These are phyloP conservation scores for Andrena flavipes DNA, from an alignment of 2,888 invertebrate genomes.

Conservation along the genomic window DNA sequence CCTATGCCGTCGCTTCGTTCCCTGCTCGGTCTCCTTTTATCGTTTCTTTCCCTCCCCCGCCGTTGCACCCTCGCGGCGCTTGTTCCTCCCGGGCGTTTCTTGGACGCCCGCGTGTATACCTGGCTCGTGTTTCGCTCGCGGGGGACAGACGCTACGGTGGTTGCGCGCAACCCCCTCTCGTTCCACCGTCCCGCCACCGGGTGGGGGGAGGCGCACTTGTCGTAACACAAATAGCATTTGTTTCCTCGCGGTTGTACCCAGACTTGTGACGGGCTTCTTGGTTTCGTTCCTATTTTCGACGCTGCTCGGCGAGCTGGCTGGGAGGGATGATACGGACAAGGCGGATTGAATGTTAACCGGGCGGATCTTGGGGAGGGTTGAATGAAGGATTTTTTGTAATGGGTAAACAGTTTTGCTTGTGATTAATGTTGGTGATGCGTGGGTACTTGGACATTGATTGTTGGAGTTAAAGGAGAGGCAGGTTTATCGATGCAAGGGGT, in stretches of 20 bases:
- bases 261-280: background rate
- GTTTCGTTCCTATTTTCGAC: constrained; percentile 4
- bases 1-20: constrained; percentile 22
- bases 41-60: constrained; percentile 2
- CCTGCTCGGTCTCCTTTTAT: constrained; percentile 31
- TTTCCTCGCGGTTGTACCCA: constrained; percentile 3
- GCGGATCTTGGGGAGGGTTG: no score
- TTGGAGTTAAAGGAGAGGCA: no score
- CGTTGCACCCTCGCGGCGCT: constrained; percentile 4
- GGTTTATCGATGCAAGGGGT: no score
- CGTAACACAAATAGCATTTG: constrained; percentile 17
- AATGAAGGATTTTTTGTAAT: no score
- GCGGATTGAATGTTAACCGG: background rate
- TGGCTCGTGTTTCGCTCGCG: constrained; percentile 26
- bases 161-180: background rate
- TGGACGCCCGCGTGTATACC: constrained; percentile 10
- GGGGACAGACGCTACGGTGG: background rate
- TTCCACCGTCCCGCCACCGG: background rate
- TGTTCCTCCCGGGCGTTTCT: constrained; percentile 25
- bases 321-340: background rate
- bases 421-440: no score
- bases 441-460: no score
- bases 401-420: no score
- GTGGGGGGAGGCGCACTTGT: background rate
- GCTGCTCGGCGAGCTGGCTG: background rate